These are phyloP conservation scores for Phrynocephalus versicolor DNA, from an alignment of 2,113 vertebrate genomes.

Conservation along the genomic window DNA sequence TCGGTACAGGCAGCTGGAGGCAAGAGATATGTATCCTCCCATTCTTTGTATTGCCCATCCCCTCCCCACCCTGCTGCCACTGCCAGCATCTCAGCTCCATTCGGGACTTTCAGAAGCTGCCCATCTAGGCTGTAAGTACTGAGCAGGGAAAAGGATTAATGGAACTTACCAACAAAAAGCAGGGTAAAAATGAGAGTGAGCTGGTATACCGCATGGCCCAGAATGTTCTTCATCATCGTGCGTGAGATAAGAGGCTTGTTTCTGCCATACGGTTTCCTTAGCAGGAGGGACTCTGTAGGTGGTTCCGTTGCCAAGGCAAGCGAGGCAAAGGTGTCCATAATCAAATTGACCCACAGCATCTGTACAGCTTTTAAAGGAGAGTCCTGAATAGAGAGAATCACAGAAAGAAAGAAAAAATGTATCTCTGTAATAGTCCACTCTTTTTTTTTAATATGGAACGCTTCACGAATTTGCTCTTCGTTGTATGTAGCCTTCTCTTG, in stretches of 20 bases:
- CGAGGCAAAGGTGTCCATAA: slow-evolving; percentile 97
- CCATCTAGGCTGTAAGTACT: neutral
- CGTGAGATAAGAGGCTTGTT: slow-evolving; percentile 96
- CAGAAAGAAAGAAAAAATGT: neutral
- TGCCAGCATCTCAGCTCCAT: too few relatives aligned
- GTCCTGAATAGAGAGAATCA: slow-evolving; percentile 75
- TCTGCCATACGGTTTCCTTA: slow-evolving; percentile 90
- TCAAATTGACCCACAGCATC: slow-evolving; percentile 98
- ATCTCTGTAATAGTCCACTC: neutral
- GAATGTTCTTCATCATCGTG: slow-evolving; percentile 98
- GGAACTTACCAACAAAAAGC: slow-evolving; percentile 87
- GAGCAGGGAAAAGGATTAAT: neutral
- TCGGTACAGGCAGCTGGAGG: too few relatives aligned
- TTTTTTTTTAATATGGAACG: too few relatives aligned
- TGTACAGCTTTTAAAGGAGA: slow-evolving; percentile 96
- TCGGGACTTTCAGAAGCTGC: neutral
- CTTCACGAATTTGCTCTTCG: neutral
- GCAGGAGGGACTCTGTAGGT: slow-evolving; percentile 88
- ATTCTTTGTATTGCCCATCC: too few relatives aligned
- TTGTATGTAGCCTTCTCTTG: neutral
- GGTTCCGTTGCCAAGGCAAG: slow-evolving; percentile 94
- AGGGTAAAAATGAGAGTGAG: slow-evolving; percentile 93
- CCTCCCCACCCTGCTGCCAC: too few relatives aligned
- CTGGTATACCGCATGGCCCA: slow-evolving; percentile 93
- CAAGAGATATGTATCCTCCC: too few relatives aligned